Evolutionary conservation across 1,140 invertebrate species (phyloP).

Genomic region (Chymomyza costata): DNA sequence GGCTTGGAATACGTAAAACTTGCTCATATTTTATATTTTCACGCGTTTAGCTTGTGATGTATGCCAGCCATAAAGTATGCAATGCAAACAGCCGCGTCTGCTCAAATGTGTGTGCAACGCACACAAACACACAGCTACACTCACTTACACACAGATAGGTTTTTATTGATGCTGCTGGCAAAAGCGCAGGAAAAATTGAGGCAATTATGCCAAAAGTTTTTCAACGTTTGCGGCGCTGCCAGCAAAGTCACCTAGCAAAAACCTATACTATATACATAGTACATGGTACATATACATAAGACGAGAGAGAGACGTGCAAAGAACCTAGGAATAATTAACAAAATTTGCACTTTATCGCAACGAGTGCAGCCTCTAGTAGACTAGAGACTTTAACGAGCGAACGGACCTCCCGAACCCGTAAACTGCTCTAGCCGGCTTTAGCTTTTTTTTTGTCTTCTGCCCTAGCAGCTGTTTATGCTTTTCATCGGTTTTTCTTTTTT

Average conservation of each 20-base stretch:
- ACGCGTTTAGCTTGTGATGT: background rate
- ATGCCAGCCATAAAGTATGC: conserved; percentile 4
- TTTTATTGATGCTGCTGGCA: conserved; percentile 15
- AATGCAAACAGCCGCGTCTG: background rate
- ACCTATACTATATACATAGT: conserved; percentile 16
- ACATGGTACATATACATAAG: background rate
- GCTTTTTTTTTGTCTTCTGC: conserved; percentile 13
- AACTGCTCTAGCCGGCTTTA: conserved; percentile 12
- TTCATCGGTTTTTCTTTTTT: background rate
- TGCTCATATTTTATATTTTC: too few species aligned
- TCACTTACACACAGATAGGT: too few species aligned
- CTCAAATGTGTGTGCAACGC: background rate
- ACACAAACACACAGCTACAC: too few species aligned
- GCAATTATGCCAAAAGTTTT: conserved; percentile 57
- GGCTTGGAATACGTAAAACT: too few species aligned
- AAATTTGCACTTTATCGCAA: conserved; percentile 74
- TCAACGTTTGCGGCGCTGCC: conserved; percentile 15
- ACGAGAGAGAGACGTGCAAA: conserved; percentile 24
- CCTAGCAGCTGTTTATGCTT: conserved; percentile 6
- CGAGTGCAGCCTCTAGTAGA: conserved; percentile 42
- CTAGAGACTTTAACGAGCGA: conserved; percentile 63
- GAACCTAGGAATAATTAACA: conserved; percentile 73
- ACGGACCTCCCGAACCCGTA: conserved; percentile 17
- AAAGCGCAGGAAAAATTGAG: conserved; percentile 47
- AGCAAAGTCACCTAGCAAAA: conserved; percentile 11